Percentiles rank a stretch among this genome's conserved stretches.
These are phyloP conservation scores for Tamandua tetradactyla DNA, from an alignment of 2,797 vertebrate genomes.

Conservation along the genomic window DNA sequence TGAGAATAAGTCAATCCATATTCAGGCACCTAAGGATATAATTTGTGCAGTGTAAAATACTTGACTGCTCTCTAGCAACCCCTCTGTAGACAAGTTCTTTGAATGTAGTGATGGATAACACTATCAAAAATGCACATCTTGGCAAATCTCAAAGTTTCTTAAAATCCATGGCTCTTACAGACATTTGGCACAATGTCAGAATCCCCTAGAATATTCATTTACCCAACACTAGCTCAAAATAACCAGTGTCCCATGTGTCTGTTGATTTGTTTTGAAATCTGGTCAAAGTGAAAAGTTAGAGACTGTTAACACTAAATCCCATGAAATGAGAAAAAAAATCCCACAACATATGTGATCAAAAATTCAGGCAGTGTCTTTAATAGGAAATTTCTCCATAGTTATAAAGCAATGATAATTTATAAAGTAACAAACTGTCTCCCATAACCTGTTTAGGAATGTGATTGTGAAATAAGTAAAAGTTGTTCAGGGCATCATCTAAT, in stretches of 20 bases:
- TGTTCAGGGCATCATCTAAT: background rate
- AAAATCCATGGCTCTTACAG: slow-evolving; percentile 83
- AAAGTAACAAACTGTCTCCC: slow-evolving; percentile 56
- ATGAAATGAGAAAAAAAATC: slow-evolving; percentile 82
- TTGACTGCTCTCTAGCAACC: slow-evolving; percentile 87
- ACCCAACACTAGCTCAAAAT: slow-evolving; percentile 86
- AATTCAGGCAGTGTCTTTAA: slow-evolving; percentile 70
- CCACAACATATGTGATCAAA: slow-evolving; percentile 78
- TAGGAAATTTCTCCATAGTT: slow-evolving; percentile 73
- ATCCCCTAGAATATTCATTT: slow-evolving; percentile 87
- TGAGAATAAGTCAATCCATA: slow-evolving; percentile 89
- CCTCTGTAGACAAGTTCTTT: slow-evolving; percentile 86
- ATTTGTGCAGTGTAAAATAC: slow-evolving; percentile 86
- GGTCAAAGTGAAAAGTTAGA: slow-evolving; percentile 86
- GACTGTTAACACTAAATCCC: slow-evolving; percentile 81
- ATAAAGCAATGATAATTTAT: slow-evolving; percentile 24
- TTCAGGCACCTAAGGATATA: slow-evolving; percentile 89
- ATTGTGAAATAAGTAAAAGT: background rate
- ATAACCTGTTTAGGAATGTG: background rate
- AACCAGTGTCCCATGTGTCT: slow-evolving; percentile 87
- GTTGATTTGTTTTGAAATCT: slow-evolving; percentile 90
- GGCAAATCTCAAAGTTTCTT: slow-evolving; percentile 86
- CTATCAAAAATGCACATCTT: slow-evolving; percentile 85
- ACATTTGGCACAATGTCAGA: slow-evolving; percentile 87
- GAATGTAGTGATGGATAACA: slow-evolving; percentile 86